Evolutionary conservation across 2,797 vertebrate genomes (phyloP), one percentile per base, ranked within the genome.

Genomic region (Taeniopygia guttata): DNA sequence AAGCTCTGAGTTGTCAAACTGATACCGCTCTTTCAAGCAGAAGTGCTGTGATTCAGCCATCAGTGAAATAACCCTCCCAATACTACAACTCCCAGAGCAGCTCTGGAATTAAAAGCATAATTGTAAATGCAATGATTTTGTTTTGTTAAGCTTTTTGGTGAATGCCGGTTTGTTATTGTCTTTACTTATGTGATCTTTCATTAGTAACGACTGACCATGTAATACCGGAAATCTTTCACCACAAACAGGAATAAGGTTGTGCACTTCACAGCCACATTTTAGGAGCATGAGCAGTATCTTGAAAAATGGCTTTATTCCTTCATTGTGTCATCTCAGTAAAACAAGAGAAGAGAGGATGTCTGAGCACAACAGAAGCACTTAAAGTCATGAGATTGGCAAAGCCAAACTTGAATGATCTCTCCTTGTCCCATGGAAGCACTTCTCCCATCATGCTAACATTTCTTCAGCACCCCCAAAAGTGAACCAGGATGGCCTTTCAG

Each of bases 1-100:
- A 88, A 69, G 67, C 85, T 93, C 80, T 52, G 89, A 89, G 84
- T 60, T 94, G 90, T 94, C 92, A 95, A 76, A 92, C 86, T 85
- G 90, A 94, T 89, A 84, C 74, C 54, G 42, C 86, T 87, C 93
- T 82, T 63, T 81, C 83, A 86, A 80, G 90, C 88, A 95, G 93
- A 95, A 95, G 78, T 77, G 60, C 60, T 92, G 52, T 52, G 90
- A 83, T 90, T 95, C 93, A 90, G 88, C 64, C 84, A 68, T 38
- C 4, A 3, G 84, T 64, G 78, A 89, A 95, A 89, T 51, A 89
- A 91, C 60, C n/a, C 51, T 86, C 75, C 69, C 3, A 12, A 91
- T 42, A 43, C 49, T 49, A 90, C 42, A 93, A 43, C 58, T 92
- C 76, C 49, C 49, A 40, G 46, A 67, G 64, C 73, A 72, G 68